Evolutionary conservation across 1,140 invertebrate species (phyloP).

Genomic region (Charaxes varanes): DNA sequence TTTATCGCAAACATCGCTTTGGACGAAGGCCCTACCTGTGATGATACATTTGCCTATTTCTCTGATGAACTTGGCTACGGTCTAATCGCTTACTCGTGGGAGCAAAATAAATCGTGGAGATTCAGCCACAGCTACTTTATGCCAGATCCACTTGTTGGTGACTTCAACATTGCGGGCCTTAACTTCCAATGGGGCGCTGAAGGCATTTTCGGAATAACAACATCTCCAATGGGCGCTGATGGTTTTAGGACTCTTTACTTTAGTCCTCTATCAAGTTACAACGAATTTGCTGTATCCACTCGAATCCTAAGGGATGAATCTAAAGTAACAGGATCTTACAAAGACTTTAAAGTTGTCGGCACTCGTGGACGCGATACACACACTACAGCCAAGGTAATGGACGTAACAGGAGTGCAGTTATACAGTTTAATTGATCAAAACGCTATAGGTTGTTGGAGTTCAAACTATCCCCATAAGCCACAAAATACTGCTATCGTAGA

Average conservation of each 20-base stretch:
- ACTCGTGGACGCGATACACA: constrained; percentile 80
- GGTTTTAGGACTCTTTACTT: constrained; percentile 84
- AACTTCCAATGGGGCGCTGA: constrained; percentile 90
- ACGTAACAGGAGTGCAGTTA: constrained; percentile 82
- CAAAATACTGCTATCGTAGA: constrained; percentile 83
- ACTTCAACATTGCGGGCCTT: constrained; percentile 84
- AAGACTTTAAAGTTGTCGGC: constrained; percentile 81
- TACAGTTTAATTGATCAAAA: constrained; percentile 87
- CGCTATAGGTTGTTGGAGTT: constrained; percentile 88
- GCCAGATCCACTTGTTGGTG: constrained; percentile 84
- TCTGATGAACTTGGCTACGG: constrained; percentile 88
- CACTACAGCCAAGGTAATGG: constrained; percentile 82
- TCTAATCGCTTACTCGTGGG: constrained; percentile 84
- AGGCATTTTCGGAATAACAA: constrained; percentile 86
- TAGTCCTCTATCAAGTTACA: constrained; percentile 83
- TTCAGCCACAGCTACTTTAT: constrained; percentile 84
- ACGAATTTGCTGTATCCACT: constrained; percentile 86
- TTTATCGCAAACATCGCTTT: constrained; percentile 89
- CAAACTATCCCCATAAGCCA: constrained; percentile 76
- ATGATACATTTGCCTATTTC: constrained; percentile 86
- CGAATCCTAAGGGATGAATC: constrained; percentile 79
- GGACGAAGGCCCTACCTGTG: constrained; percentile 82
- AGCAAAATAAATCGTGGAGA: constrained; percentile 84
- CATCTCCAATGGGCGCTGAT: constrained; percentile 78
- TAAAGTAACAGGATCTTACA: constrained; percentile 79